phyloP scores from a whole-genome alignment of 1,140 invertebrate species.

The Chelonus insularis region DNA sequence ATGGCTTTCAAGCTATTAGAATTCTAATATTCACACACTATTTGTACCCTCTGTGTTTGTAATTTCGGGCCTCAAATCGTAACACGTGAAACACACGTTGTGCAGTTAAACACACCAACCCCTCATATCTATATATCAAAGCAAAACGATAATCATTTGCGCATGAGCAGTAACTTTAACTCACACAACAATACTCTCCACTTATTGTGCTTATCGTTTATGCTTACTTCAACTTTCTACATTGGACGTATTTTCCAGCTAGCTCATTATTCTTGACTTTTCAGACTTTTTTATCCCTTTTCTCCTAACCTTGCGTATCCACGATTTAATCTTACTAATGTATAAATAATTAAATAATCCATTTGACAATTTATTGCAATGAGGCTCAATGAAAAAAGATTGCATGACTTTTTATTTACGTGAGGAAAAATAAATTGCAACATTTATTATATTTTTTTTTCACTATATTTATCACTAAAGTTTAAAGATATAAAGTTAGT shows the following conservation, averaged over 20 bases:
- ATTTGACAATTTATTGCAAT: too few relatives aligned
- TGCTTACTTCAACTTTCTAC: neutral
- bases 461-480: too few relatives aligned
- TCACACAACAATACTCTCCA: neutral
- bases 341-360: too few relatives aligned
- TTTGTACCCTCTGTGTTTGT: neutral
- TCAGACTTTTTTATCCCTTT: neutral
- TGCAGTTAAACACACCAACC: neutral
- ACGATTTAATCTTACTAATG: too few relatives aligned
- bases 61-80: neutral
- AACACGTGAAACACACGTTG: conserved; percentile 3
- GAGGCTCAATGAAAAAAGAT: too few relatives aligned
- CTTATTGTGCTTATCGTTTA: neutral
- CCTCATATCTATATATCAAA: neutral
- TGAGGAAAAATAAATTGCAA: too few relatives aligned
- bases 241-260: neutral
- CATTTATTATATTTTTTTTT: too few relatives aligned
- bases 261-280: neutral
- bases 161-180: neutral
- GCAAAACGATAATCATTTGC: neutral
- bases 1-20: conserved; percentile 21
- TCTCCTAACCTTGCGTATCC: neutral
- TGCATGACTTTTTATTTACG: too few relatives aligned
- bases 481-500: too few relatives aligned
- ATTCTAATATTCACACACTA: conserved; percentile 20